Conservation (phyloP, 2,797 vertebrate species). For the Enoplosus armatus region DNA sequence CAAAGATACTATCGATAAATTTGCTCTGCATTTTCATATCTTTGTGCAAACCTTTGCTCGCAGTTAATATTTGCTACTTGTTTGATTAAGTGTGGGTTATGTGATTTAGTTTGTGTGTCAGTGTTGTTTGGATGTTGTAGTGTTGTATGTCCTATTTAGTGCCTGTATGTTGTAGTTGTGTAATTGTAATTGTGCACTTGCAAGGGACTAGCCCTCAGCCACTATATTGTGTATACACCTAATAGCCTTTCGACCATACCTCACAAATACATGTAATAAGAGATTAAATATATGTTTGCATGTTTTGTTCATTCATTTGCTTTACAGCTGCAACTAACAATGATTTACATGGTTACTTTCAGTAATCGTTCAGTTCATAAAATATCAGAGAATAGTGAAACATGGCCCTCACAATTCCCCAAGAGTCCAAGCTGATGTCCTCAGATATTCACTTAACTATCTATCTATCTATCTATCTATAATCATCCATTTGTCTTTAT, state of each 20-base stretch:
- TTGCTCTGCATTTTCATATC: no score
- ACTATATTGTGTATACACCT: not conserved
- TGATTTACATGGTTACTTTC: not conserved
- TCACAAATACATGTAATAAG: not conserved
- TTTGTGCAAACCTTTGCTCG: not conserved
- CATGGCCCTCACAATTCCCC: not conserved
- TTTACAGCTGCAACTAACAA: not conserved
- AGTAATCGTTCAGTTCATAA: not conserved
- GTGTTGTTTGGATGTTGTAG: not conserved
- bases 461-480: no score
- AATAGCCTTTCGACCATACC: no score
- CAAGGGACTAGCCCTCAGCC: not conserved
- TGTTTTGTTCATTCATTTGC: not conserved
- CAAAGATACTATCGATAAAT: no score
- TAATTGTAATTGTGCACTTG: not conserved
- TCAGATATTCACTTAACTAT: not conserved
- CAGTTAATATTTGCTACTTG: not conserved
- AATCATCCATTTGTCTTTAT: not conserved
- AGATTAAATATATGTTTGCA: rapidly evolving
- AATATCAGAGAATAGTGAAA: not conserved
- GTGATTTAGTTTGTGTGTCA: not conserved
- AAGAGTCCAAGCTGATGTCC: not conserved
- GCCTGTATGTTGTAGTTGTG: not conserved
- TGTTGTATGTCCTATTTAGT: not conserved
- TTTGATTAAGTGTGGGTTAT: not conserved